Percentiles rank a stretch among this genome's conserved stretches.
Conservation (phyloP, 2,888 invertebrate genomes). For the Patella depressa region DNA sequence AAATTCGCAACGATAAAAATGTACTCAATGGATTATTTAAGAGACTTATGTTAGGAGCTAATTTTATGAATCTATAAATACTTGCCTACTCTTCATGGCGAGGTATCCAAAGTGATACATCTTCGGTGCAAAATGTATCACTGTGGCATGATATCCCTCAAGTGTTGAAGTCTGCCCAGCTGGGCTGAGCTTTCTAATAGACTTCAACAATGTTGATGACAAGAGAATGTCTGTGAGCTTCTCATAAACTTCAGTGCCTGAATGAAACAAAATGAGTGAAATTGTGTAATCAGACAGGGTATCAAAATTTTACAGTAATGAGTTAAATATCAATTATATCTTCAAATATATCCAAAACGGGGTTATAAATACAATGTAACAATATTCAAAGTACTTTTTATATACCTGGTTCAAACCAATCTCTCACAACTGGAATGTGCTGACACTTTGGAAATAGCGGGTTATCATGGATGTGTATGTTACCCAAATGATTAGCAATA, state of each 20-base stretch:
- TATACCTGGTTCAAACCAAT: neutral
- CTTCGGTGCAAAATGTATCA: neutral
- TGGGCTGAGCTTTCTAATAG: neutral
- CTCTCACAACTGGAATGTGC: neutral
- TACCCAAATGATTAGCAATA: neutral
- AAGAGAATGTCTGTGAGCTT: neutral
- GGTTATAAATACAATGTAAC: too few species aligned
- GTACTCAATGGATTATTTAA: too few species aligned
- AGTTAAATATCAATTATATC: neutral
- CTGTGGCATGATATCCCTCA: neutral
- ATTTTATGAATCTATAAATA: neutral
- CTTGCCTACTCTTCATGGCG: neutral
- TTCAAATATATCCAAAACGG: too few species aligned
- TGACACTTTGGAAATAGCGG: neutral
- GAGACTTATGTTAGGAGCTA: neutral
- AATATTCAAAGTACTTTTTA: neutral
- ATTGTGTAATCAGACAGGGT: neutral
- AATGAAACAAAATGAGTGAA: neutral
- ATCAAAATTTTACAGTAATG: neutral
- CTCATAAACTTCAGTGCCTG: neutral
- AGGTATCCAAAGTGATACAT: constrained; percentile 6
- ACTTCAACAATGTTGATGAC: too few species aligned
- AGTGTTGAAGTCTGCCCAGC: neutral
- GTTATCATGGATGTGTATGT: neutral
- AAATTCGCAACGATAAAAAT: too few species aligned